These are phyloP conservation scores for Penaeus chinensis DNA, from an alignment of 1,140 invertebrate species.

Conservation along the genomic window DNA sequence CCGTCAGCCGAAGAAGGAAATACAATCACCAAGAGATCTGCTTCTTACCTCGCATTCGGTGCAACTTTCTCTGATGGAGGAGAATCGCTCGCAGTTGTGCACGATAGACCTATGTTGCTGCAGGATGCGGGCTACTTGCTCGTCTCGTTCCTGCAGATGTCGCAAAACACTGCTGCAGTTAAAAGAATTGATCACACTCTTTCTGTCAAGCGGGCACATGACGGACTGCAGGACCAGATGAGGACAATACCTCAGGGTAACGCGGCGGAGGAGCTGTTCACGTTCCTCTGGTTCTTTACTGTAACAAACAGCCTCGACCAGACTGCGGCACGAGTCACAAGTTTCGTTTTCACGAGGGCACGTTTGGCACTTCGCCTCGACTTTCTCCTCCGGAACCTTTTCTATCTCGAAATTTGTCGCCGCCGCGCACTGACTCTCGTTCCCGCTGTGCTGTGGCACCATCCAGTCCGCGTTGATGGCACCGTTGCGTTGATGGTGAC, in stretches of 20 bases:
- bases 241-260: conserved; percentile 38
- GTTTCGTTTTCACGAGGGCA: neutral
- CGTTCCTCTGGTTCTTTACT: conserved; percentile 22
- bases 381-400: neutral
- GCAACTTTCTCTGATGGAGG: conserved; percentile 52
- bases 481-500: neutral
- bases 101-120: conserved; percentile 30
- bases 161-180: conserved; percentile 23
- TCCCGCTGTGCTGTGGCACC: neutral
- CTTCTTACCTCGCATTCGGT: conserved; percentile 44
- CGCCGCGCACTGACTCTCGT: conserved; percentile 32
- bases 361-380: conserved; percentile 41
- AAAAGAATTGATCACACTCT: neutral
- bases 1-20: no score
- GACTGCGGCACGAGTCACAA: conserved; percentile 28
- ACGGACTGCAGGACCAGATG: conserved; percentile 45
- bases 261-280: neutral
- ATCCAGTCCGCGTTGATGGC: neutral
- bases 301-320: conserved; percentile 30
- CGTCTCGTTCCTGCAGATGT: conserved; percentile 46
- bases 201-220: conserved; percentile 33
- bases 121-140: conserved; percentile 39
- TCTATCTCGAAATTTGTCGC: neutral
- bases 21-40: no score
- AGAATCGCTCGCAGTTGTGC: conserved; percentile 43